A percentile compares a stretch with the other conserved stretches of the same genome.
These are phyloP conservation scores for Archaeoteleia sp. DNA, from an alignment of 2,888 invertebrate species.

Conservation along the genomic window DNA sequence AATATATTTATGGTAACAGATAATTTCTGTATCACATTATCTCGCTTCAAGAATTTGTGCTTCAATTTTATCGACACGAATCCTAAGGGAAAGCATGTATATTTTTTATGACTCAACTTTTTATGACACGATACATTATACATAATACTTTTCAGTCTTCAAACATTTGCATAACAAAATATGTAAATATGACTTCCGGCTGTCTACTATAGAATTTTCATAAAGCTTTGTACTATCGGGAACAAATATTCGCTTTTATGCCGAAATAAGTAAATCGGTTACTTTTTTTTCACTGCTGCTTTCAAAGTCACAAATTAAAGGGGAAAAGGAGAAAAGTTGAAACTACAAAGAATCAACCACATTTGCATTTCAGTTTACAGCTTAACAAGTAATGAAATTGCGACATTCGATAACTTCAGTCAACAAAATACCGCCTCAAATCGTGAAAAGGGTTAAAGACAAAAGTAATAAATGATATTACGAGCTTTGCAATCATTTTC, in stretches of 20 bases:
- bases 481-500: too few relatives aligned
- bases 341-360: conserved; percentile 6
- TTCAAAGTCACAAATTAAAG: conserved; percentile 16
- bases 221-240: conserved; percentile 12
- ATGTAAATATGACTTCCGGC: conserved; percentile 20
- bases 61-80: conserved; percentile 4
- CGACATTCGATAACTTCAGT: conserved; percentile 7
- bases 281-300: conserved; percentile 5
- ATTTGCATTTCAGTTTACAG: conserved; percentile 32
- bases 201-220: conserved; percentile 4
- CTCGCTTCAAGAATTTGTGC: background rate
- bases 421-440: too few relatives aligned
- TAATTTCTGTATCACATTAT: conserved; percentile 2
- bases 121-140: conserved; percentile 5
- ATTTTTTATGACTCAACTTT: conserved; percentile 7
- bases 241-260: conserved; percentile 27
- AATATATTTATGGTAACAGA: too few relatives aligned
- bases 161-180: conserved; percentile 33
- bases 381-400: conserved; percentile 23
- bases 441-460: too few relatives aligned
- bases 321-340: background rate
- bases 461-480: too few relatives aligned
- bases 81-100: conserved; percentile 2
- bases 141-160: conserved; percentile 1
- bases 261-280: conserved; percentile 23